These are phyloP conservation scores for Hypomecis punctinalis DNA, from an alignment of 2,888 invertebrate genomes.

Conservation along the genomic window DNA sequence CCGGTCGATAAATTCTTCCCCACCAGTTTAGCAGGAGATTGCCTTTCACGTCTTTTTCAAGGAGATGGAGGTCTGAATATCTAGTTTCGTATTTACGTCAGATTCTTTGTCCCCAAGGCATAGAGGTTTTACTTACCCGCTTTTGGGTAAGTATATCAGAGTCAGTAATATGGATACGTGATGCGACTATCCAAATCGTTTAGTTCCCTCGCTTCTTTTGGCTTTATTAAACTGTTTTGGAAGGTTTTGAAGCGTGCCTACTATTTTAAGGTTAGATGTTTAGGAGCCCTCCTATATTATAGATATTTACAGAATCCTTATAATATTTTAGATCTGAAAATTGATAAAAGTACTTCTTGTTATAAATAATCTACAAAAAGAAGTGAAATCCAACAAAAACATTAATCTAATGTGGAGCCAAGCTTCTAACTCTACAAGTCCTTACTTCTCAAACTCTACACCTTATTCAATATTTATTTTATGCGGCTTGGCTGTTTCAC, in stretches of 20 bases:
- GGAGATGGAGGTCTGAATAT: constrained; percentile 40
- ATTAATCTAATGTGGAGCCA: too few relatives aligned
- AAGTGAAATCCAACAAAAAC: too few relatives aligned
- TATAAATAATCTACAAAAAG: too few relatives aligned
- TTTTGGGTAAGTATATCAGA: constrained; percentile 51
- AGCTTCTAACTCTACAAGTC: too few relatives aligned
- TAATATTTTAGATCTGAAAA: too few relatives aligned
- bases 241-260: background rate
- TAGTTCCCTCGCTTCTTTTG: constrained; percentile 9
- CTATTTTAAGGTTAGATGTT: too few relatives aligned
- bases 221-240: constrained; percentile 13
- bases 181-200: constrained; percentile 36
- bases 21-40: constrained; percentile 46
- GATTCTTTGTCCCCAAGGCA: constrained; percentile 53
- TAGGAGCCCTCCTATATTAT: too few relatives aligned
- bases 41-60: constrained; percentile 31
- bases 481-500: too few relatives aligned
- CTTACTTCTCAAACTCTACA: too few relatives aligned
- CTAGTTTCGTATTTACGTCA: constrained; percentile 44
- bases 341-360: too few relatives aligned
- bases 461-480: too few relatives aligned
- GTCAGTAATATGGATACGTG: constrained; percentile 34
- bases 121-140: constrained; percentile 51
- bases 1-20: constrained; percentile 33
- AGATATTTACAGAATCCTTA: too few relatives aligned